Evolutionary conservation across 2,113 vertebrate genomes (phyloP).

Genomic region (Rutilus rutilus): DNA sequence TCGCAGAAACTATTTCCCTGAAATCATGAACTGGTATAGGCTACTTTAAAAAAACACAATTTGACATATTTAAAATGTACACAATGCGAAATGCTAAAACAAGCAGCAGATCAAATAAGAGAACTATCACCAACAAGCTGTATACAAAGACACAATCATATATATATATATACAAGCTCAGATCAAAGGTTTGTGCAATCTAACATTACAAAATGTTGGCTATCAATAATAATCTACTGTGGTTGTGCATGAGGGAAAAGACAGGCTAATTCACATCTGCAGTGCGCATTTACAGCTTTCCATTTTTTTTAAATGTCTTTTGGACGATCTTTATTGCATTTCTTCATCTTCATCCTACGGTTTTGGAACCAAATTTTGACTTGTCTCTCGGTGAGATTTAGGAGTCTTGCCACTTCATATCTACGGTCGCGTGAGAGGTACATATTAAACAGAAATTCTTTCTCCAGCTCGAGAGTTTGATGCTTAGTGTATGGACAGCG

Average conservation of each 20-base stretch:
- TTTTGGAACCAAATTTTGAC: constrained; percentile 99
- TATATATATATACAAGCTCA: constrained; percentile 36
- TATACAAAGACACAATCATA: constrained; percentile 41
- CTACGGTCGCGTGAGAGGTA: constrained; percentile 98
- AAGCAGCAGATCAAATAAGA: constrained; percentile 51
- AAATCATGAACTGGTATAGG: constrained; percentile 48
- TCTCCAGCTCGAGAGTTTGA: constrained; percentile 97
- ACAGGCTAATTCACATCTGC: constrained; percentile 41
- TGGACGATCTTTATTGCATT: constrained; percentile 94
- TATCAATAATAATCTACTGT: constrained; percentile 49
- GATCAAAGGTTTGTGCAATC: constrained; percentile 77
- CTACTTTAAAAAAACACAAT: constrained; percentile 6
- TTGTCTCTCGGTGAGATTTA: constrained; percentile 97
- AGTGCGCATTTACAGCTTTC: constrained; percentile 39
- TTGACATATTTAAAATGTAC: constrained; percentile 38
- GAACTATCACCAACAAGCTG: constrained; percentile 46
- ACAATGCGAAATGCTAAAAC: constrained; percentile 37
- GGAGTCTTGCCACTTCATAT: constrained; percentile 92
- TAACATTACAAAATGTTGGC: constrained; percentile 67
- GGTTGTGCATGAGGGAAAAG: constrained; percentile 36
- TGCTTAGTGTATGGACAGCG: constrained; percentile 96
- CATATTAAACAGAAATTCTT: constrained; percentile 99
- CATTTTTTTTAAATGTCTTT: constrained; percentile 84
- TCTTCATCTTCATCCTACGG: constrained; percentile 99
- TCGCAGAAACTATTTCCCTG: constrained; percentile 53